Percentiles rank a stretch among this genome's conserved stretches.
Evolutionary conservation across 1,140 invertebrate species (phyloP).

Genomic region (Drosophila navojoa): DNA sequence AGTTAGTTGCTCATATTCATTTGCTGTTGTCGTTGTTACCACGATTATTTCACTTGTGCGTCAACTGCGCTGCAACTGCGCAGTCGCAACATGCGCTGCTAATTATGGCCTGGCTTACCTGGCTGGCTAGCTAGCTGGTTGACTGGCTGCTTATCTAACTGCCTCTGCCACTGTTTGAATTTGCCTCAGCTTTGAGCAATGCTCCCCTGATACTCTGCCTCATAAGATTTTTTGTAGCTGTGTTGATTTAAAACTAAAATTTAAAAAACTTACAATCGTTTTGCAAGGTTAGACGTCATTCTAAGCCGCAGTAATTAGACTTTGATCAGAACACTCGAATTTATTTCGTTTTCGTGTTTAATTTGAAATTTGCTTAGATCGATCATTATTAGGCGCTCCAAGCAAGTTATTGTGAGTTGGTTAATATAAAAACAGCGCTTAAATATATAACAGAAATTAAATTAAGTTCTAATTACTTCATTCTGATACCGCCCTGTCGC

Average conservation of each 20-base stretch:
- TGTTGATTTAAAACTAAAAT: constrained; percentile 51
- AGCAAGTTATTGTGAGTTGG: constrained; percentile 31
- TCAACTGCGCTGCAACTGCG: constrained; percentile 20
- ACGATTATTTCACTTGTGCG: constrained; percentile 49
- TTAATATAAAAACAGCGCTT: constrained; percentile 8
- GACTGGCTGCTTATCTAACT: constrained; percentile 63
- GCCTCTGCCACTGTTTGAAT: constrained; percentile 32
- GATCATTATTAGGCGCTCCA: constrained; percentile 8
- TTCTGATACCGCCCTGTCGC: neutral
- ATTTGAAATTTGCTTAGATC: constrained; percentile 5
- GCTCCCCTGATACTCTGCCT: constrained; percentile 22
- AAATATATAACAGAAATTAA: constrained; percentile 6
- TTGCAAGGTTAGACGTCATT: constrained; percentile 71
- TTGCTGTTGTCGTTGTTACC: constrained; percentile 28
- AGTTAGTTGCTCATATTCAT: constrained; percentile 39
- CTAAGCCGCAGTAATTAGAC: constrained; percentile 73
- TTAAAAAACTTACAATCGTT: constrained; percentile 56
- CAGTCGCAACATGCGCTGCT: constrained; percentile 68
- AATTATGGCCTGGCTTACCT: constrained; percentile 60
- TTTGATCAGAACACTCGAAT: constrained; percentile 71
- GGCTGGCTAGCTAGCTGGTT: neutral
- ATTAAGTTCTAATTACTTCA: neutral
- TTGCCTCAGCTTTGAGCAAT: constrained; percentile 17
- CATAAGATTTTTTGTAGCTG: constrained; percentile 77
- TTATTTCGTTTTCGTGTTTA: constrained; percentile 46